Base-by-base conservation (phyloP, 2,797 vertebrate species). In the Gymnoscopelus microlampas region DNA sequence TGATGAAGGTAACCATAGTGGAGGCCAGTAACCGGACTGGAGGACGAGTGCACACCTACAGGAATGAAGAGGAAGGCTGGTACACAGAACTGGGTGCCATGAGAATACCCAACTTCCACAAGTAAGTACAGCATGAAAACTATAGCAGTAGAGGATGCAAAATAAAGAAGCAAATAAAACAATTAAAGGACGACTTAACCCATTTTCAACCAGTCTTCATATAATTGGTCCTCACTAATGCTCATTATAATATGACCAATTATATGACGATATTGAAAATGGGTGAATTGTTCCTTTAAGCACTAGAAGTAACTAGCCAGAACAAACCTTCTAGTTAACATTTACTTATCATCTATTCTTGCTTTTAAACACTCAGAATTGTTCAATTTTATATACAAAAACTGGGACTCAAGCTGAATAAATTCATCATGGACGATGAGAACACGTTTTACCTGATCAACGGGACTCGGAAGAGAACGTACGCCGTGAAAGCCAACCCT, bases 61-160 rank as follows among this genome's bases (percentile, higher is more conserved):
- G 92, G 68, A 80, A 94, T 53, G 56, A 63, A 24, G 62, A 70
- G 7, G 91, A 91, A 0, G 89, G 91, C 69, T 95, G 94, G 94
- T 92, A 86, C 6, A 93, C 88, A 50, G 94, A 95, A 12, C 70
- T 95, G 9, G 94, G 94, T 14, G 93, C 95, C 51, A 95, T 95
- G 95, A 92, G 95, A 69, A 94, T 95, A 62, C 94, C 95, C 14
- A 67, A 8, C 12, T 85, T 63, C 3, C 94, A 95, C 74, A 13
- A 0, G 95, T 95, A 65, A 87, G 89, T 73, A 7, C 26, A 29
- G 26, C 26, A 4, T 29, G 26, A 29, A 29, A 29, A 29, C 26
- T 4, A 19, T 19, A 3, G 26, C 26, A 29, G 26, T 29, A 29
- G 26, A 29, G 2, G 26, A 29, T 29, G 26, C 26, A 29, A 29